Base-by-base conservation (phyloP, 2,797 vertebrate species). In the Babyrousa celebensis region DNA sequence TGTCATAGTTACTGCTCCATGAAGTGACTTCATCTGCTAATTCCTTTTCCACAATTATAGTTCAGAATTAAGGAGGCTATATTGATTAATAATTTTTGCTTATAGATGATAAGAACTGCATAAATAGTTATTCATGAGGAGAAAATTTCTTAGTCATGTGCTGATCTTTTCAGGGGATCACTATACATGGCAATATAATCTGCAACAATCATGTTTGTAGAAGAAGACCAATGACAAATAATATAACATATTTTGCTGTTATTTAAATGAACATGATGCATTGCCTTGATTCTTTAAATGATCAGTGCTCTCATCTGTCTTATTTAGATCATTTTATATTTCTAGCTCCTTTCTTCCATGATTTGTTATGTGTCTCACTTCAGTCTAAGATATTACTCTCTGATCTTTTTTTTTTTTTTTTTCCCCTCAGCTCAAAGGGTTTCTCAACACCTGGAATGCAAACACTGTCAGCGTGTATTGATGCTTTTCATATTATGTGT, bases 401-500 rank as follows among this genome's bases (percentile, higher is more conserved):
- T 72, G 29, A 48, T 80, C 29, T 75, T 90, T 94, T 2, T 65
- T 83, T 92, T 86, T 48, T 11, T 58, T 91, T 95, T 48, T 11
- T 58, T 91, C 93, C 43, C 12, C 43, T 92, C 65, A 90, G 72
- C 32, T 20, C 5, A 63, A 15, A 85, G 74, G 68, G 43, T 82
- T 85, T 97, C 63, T 92, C 8, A 71, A 58, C 32, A 91, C 84
- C 65, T 93, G 88, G 17, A 85, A 80, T 78, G 16, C 72, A 87
- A 94, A 96, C 54, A 74, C 62, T 82, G 88, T 58, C 95, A 96
- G 40, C 6, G 3, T 83, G 17, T 96, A 96, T 95, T 95, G 95
- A 97, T 96, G 85, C 74, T 58, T 97, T 97, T 97, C 83, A 89
- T 97, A 93, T 77, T 83, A n/a, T 58, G 36, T 63, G 32, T 92